Percentiles rank a stretch among this genome's conserved stretches.
Conservation (phyloP, 2,113 vertebrate species). For the Caretta caretta region DNA sequence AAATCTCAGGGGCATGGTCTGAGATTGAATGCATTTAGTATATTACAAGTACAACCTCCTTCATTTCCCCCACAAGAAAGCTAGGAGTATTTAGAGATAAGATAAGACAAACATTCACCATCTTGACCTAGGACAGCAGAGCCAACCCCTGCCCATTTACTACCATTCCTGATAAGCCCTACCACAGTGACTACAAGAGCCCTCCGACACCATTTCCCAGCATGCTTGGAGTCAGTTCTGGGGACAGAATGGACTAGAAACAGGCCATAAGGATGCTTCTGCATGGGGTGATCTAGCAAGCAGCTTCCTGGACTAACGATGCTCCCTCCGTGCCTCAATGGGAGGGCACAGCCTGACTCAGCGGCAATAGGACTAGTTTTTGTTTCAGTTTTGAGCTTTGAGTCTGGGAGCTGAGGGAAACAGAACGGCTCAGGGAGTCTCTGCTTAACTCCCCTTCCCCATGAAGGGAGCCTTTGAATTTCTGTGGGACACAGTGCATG, state of each 20-base stretch:
- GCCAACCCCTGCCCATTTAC: rapidly evolving
- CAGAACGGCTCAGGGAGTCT: background rate
- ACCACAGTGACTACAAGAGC: background rate
- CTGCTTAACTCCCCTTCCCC: background rate
- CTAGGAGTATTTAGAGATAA: background rate
- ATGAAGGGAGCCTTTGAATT: too few species aligned
- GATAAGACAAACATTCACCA: background rate
- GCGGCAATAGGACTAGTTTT: background rate
- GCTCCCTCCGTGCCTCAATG: background rate
- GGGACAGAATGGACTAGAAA: too few species aligned
- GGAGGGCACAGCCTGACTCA: background rate
- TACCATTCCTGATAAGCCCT: background rate
- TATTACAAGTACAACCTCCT: background rate
- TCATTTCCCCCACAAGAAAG: background rate
- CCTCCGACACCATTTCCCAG: background rate
- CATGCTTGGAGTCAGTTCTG: background rate
- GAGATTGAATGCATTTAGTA: background rate
- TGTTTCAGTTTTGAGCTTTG: background rate
- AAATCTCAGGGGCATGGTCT: background rate
- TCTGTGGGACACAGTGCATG: too few species aligned
- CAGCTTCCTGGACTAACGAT: background rate
- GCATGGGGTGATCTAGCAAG: background rate
- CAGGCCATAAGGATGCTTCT: background rate
- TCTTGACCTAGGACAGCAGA: background rate
- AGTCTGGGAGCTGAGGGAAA: background rate